Conservation (phyloP, 2,888 invertebrate genomes). For the Drosophila affinis region DNA sequence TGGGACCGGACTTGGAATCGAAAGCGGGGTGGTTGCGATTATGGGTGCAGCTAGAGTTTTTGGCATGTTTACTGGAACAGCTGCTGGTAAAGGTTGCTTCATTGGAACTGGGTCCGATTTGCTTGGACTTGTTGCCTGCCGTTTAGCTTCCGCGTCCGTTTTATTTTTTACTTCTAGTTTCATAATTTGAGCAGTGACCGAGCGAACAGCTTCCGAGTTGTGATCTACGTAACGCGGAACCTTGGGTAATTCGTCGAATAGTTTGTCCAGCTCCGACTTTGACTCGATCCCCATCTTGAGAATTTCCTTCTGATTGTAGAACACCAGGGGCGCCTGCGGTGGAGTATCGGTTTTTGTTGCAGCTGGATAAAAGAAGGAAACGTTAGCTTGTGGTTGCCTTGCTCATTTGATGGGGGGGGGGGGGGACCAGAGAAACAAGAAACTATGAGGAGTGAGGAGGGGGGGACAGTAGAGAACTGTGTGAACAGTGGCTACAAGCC, state of each 20-base stretch:
- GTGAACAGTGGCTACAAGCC: not conserved
- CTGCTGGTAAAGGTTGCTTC: not conserved
- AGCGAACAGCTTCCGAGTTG: slow-evolving; percentile 20
- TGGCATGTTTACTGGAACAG: not conserved
- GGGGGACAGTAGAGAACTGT: not conserved
- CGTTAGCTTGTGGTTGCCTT: slow-evolving; percentile 4
- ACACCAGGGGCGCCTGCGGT: slow-evolving; percentile 29
- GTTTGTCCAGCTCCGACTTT: slow-evolving; percentile 49
- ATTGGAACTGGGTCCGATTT: not conserved
- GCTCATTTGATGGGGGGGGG: not conserved
- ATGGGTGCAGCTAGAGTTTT: not conserved
- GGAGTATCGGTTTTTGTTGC: slow-evolving; percentile 13
- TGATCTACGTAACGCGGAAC: slow-evolving; percentile 51
- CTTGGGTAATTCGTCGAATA: slow-evolving; percentile 60
- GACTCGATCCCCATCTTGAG: slow-evolving; percentile 17
- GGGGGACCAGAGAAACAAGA: slow-evolving; percentile 20
- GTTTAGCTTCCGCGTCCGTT: not conserved
- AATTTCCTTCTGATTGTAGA: slow-evolving; percentile 44
- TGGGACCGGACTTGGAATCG: not conserved
- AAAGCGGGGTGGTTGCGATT: not conserved
- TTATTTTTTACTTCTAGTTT: slow-evolving; percentile 22
- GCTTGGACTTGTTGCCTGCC: not conserved
- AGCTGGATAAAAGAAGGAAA: slow-evolving; percentile 1
- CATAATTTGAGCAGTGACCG: slow-evolving; percentile 30
- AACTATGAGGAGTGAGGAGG: not conserved